phyloP scores from a whole-genome alignment of 2,888 invertebrate species.

The Acanthoscelides obtectus region DNA sequence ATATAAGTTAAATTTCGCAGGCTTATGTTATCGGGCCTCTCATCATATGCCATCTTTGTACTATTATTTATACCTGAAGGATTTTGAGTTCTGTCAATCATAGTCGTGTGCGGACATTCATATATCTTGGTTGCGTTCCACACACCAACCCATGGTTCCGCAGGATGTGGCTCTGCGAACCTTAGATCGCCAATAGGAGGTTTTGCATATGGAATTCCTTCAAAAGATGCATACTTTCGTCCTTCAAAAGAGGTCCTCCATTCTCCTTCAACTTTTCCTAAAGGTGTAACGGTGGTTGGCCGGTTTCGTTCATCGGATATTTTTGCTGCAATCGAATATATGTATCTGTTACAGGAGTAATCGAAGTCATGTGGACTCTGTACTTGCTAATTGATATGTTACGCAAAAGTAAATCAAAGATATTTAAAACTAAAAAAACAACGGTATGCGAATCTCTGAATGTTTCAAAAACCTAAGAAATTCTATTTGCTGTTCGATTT shows the following conservation, averaged over 20 bases:
- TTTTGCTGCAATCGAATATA: neutral
- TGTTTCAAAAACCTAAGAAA: no score
- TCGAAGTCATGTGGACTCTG: no score
- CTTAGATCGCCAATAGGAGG: constrained; percentile 59
- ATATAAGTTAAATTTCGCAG: no score
- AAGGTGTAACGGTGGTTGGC: constrained; percentile 18
- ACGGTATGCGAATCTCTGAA: no score
- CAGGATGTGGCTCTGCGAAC: constrained; percentile 54
- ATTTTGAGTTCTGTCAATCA: neutral
- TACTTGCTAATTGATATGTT: no score
- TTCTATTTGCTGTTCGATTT: no score
- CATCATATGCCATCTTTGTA: no score
- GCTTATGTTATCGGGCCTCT: no score
- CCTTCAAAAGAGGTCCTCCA: constrained; percentile 31
- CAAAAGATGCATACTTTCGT: constrained; percentile 53
- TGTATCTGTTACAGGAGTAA: no score
- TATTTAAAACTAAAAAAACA: no score
- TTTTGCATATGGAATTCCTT: constrained; percentile 63
- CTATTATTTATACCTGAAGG: neutral
- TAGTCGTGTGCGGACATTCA: constrained; percentile 36
- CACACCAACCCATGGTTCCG: constrained; percentile 57
- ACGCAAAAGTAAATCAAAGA: no score
- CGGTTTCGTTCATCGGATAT: neutral
- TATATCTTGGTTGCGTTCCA: constrained; percentile 57
- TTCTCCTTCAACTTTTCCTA: constrained; percentile 19